A percentile compares a stretch with the other conserved stretches of the same genome.
These are phyloP conservation scores for Heliconius ethilla DNA, from an alignment of 2,888 invertebrate genomes.

Conservation along the genomic window DNA sequence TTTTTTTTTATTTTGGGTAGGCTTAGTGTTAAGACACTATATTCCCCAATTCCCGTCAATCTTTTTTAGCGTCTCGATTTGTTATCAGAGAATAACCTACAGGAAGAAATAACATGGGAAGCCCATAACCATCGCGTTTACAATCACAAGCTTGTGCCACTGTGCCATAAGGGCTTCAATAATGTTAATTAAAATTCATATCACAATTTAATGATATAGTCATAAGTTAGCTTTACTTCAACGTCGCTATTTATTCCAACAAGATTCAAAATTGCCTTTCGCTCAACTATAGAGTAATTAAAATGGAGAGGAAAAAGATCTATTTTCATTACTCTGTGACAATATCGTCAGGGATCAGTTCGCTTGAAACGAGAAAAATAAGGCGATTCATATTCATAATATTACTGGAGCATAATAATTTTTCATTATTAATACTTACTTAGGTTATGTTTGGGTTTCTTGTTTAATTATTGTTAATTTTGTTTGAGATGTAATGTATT, in stretches of 20 bases:
- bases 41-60: too few relatives aligned
- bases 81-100: too few relatives aligned
- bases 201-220: conserved; percentile 27
- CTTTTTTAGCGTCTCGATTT: too few relatives aligned
- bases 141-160: too few relatives aligned
- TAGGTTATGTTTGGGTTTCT: not conserved
- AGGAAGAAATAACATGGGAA: too few relatives aligned
- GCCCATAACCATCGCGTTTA: too few relatives aligned
- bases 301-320: conserved; percentile 46
- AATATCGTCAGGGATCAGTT: conserved; percentile 46
- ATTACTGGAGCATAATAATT: conserved; percentile 33
- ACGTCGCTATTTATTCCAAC: conserved; percentile 31
- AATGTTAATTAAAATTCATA: conserved; percentile 29
- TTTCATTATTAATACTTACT: conserved; percentile 16
- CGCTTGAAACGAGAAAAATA: conserved; percentile 44
- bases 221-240: conserved; percentile 35
- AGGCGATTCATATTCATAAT: conserved; percentile 52
- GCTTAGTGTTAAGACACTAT: not conserved
- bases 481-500: not conserved
- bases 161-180: too few relatives aligned
- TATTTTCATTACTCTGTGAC: conserved; percentile 47
- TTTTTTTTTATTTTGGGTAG: not conserved
- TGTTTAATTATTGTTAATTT: conserved; percentile 15
- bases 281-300: conserved; percentile 43
- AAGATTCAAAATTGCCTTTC: conserved; percentile 38